Evolutionary conservation across 1,140 invertebrate species (phyloP), one percentile per base, ranked within the genome.

Genomic region (Brachionus paranguensis): DNA sequence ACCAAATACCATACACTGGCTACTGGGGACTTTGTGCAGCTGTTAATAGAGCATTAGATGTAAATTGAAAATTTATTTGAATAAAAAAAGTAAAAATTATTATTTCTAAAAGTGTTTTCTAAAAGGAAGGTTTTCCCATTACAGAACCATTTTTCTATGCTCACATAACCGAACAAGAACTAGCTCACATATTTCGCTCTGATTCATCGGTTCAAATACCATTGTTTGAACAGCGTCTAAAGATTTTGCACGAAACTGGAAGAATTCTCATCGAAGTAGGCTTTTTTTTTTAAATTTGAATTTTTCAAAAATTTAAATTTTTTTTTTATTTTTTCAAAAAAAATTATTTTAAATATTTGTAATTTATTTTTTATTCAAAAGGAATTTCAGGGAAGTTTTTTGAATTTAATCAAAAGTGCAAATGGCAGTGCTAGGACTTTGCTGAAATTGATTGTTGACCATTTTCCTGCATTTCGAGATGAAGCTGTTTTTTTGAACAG

Each of bases 11-110:
- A 7, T 92, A 96, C 85, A 93, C 93, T 27, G 96, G 96, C 2
- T 99, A 98, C 89, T 97, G 95, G 92, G 95, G 94, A 29, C 88
- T 97, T 12, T 96, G 95, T 91, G 95, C 95, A 68, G 95, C 95
- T 1, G 90, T 98, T 7, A 94, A 94, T 87, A 92, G 94, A 87
- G 95, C 96, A 33, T 88, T 95, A 20, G 92, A 93, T 88, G 93
- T 94, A 89, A 90, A 64, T 47, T 47, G 14, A 37, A 37, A 37
- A 37, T 37, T 37, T 37, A 37, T 37, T 37, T 37, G 33, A 37
- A 7, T 7, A 37, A 37, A 37, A 37, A 37, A 37, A 7, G 33
- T 6, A 37, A 37, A 37, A 37, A 37, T 37, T 37, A 37, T 37
- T 37, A 7, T 37, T 37, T 37, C 33, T 37, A 37, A 37, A 37